phyloP scores from a whole-genome alignment of 1,140 invertebrate species.

The Ceratina japonica region DNA sequence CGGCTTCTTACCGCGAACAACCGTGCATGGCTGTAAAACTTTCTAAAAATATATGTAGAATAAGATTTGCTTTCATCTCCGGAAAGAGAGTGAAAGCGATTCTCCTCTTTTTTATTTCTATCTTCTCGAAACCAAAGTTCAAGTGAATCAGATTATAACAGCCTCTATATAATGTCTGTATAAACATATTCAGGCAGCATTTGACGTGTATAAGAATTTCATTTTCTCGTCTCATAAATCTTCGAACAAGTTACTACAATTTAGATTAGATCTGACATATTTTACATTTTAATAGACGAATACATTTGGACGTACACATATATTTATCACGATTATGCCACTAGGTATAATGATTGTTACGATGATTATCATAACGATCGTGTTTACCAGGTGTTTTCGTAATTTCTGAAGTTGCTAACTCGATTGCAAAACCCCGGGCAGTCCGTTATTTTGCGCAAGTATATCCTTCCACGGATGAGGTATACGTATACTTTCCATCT shows the following conservation, averaged over 20 bases:
- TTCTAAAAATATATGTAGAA: slow-evolving; percentile 36
- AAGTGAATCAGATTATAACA: neutral
- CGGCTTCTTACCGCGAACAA: neutral
- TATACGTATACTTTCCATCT: neutral
- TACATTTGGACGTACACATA: neutral
- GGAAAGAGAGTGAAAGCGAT: slow-evolving; percentile 39
- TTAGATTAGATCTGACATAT: too few species aligned
- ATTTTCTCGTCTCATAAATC: too few species aligned
- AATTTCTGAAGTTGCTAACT: neutral
- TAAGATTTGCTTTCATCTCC: slow-evolving; percentile 39
- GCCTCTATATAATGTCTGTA: neutral
- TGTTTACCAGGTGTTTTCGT: slow-evolving; percentile 4
- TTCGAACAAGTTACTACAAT: too few species aligned
- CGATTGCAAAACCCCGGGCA: neutral
- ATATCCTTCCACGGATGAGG: slow-evolving; percentile 1
- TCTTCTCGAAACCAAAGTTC: neutral
- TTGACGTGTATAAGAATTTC: too few species aligned
- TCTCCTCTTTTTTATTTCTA: neutral
- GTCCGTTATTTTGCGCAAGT: neutral
- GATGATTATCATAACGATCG: neutral
- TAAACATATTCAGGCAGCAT: too few species aligned
- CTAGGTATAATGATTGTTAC: neutral
- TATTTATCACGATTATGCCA: neutral
- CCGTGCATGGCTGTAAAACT: neutral
- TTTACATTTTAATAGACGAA: too few species aligned